These are phyloP conservation scores for Cheilosia scutellata DNA, from an alignment of 2,888 invertebrate genomes.

Conservation along the genomic window DNA sequence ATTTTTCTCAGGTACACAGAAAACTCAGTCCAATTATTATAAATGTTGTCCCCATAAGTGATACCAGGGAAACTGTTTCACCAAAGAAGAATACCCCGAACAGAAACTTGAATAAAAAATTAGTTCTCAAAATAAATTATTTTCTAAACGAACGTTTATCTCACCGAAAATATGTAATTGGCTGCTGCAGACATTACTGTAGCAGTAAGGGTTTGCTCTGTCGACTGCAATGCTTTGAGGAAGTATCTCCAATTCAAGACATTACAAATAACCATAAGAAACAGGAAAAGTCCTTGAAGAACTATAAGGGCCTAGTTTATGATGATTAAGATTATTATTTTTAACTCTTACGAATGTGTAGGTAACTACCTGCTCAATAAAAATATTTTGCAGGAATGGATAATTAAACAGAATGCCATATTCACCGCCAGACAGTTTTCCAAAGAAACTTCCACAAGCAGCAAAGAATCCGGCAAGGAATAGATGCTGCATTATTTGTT, in stretches of 20 bases:
- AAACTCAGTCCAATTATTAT: conserved; percentile 89
- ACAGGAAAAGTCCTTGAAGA: conserved; percentile 83
- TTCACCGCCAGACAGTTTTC: conserved; percentile 85
- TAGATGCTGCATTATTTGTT: conserved; percentile 36
- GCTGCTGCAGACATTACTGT: conserved; percentile 87
- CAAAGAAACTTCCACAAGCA: conserved; percentile 86
- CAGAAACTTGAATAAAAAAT: conserved; percentile 87
- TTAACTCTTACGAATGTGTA: neutral
- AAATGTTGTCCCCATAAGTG: conserved; percentile 90
- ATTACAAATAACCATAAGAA: conserved; percentile 86
- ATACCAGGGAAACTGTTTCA: conserved; percentile 88
- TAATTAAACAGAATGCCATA: conserved; percentile 62
- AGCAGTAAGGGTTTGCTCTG: conserved; percentile 85
- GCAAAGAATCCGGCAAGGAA: conserved; percentile 85
- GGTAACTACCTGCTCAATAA: conserved; percentile 38
- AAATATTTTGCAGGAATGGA: conserved; percentile 21
- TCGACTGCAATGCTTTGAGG: conserved; percentile 86
- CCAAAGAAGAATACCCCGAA: conserved; percentile 89
- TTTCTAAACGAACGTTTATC: conserved; percentile 18
- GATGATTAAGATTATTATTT: neutral
- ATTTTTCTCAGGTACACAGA: conserved; percentile 83
- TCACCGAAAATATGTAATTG: conserved; percentile 87
- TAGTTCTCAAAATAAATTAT: conserved; percentile 14
- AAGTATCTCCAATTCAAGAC: conserved; percentile 86
- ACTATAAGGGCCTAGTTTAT: conserved; percentile 66